phyloP scores from a whole-genome alignment of 2,888 invertebrate species.

The Argyra leucocephala region DNA sequence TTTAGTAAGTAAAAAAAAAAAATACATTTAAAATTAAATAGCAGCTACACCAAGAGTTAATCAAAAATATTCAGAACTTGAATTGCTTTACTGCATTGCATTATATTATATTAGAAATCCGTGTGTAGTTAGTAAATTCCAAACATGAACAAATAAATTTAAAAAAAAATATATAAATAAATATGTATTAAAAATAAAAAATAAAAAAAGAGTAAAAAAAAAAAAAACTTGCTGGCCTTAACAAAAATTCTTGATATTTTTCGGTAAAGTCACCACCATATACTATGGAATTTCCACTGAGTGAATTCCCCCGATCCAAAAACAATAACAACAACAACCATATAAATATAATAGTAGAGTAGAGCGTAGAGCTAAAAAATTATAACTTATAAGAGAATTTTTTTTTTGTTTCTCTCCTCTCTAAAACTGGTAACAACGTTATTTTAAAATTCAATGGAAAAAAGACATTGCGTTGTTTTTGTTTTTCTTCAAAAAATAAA shows the following conservation, averaged over 20 bases:
- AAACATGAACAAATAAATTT: background rate
- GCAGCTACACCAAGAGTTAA: too few species aligned
- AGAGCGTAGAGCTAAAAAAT: conserved; percentile 2
- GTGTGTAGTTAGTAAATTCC: background rate
- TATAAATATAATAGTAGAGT: conserved; percentile 11
- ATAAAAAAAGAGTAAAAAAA: background rate
- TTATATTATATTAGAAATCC: too few species aligned
- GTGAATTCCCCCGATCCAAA: conserved; percentile 2
- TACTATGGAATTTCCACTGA: background rate
- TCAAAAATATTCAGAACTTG: too few species aligned
- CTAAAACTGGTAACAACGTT: background rate
- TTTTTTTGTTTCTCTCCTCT: too few species aligned
- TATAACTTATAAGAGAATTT: background rate
- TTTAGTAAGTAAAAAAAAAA: too few species aligned
- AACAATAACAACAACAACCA: conserved; percentile 20
- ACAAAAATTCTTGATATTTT: conserved; percentile 6
- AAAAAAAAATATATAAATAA: background rate
- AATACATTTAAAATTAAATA: too few species aligned
- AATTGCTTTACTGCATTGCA: too few species aligned
- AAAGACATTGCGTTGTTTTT: background rate
- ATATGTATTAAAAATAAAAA: background rate
- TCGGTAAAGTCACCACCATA: conserved; percentile 6
- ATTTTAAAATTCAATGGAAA: background rate
- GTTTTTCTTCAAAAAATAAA: background rate
- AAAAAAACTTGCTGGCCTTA: conserved; percentile 10